Percentiles rank a stretch among this genome's conserved stretches.
phyloP scores from a whole-genome alignment of 2,113 vertebrate genomes.

The Tringa solitaria region DNA sequence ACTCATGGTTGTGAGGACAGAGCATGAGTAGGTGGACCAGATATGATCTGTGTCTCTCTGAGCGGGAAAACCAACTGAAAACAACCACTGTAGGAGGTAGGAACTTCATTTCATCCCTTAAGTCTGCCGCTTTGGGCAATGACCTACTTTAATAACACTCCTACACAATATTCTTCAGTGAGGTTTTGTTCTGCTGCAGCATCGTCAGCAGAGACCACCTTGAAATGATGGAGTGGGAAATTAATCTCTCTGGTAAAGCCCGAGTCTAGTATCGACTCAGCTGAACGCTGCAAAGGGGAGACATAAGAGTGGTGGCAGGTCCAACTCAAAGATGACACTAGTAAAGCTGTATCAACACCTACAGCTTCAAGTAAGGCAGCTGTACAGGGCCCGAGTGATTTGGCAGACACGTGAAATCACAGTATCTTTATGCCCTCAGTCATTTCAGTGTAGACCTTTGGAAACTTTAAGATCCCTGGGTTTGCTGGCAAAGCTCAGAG shows the following conservation, averaged over 20 bases:
- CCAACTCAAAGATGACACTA: background rate
- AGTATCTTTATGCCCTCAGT: background rate
- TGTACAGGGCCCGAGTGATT: background rate
- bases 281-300: background rate
- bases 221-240: background rate
- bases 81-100: background rate
- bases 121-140: background rate
- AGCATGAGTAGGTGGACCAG: background rate
- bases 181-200: background rate
- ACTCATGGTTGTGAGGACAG: background rate
- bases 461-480: background rate
- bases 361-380: background rate
- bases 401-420: background rate
- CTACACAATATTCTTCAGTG: background rate
- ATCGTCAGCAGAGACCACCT: background rate
- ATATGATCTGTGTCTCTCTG: background rate
- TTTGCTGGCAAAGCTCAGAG: background rate
- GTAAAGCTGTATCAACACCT: background rate
- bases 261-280: background rate
- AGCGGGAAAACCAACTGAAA: background rate
- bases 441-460: background rate
- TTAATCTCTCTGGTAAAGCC: background rate
- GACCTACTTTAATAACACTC: background rate
- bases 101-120: background rate
- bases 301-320: background rate